These are phyloP conservation scores for Nesogale talazaci DNA, from an alignment of 2,113 vertebrate genomes.

Conservation along the genomic window DNA sequence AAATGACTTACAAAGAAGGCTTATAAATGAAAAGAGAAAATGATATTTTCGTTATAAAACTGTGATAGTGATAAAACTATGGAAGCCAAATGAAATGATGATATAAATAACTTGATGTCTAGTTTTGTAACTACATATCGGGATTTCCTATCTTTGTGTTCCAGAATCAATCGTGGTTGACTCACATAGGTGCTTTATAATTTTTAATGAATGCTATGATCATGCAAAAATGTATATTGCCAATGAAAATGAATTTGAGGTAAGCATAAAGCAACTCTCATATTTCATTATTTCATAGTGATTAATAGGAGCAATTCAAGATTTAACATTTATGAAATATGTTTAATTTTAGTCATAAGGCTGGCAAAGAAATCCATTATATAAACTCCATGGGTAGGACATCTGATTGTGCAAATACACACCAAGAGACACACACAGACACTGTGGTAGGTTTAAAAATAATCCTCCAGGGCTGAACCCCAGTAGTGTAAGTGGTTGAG, in stretches of 20 bases:
- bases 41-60: neutral
- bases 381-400: neutral
- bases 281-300: neutral
- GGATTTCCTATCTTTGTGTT: neutral
- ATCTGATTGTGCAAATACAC: neutral
- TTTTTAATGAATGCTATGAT: conserved; percentile 10
- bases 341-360: neutral
- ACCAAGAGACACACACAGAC: too few species aligned
- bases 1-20: too few species aligned
- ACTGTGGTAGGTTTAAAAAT: neutral
- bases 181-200: neutral
- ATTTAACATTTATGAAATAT: conserved; percentile 15
- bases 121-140: neutral
- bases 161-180: neutral
- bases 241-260: neutral
- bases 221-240: neutral
- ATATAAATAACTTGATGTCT: neutral
- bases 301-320: neutral
- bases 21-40: neutral
- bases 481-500: too few species aligned
- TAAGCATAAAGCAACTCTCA: neutral
- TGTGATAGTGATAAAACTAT: neutral
- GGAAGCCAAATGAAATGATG: neutral
- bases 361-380: neutral
- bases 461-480: too few species aligned